These are phyloP conservation scores for Epizoanthus ramosus DNA, from an alignment of 92 coral and sea anemone species.

Conservation along the genomic window DNA sequence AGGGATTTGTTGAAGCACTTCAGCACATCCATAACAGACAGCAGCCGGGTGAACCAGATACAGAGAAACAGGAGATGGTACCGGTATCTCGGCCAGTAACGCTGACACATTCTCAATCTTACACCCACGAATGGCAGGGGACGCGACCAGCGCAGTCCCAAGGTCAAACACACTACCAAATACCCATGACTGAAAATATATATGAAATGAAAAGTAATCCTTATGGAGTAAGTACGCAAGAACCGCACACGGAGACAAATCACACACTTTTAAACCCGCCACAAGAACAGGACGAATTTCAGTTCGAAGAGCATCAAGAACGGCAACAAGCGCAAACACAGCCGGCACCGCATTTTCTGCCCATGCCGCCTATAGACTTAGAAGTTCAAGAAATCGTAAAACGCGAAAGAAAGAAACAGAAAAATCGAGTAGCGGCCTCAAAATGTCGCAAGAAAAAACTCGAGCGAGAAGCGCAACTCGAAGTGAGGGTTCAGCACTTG, in stretches of 20 bases:
- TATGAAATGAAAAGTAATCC: slow-evolving; percentile 40
- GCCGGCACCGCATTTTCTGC: slow-evolving; percentile 54
- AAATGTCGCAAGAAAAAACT: slow-evolving; percentile 97
- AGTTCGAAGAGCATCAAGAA: slow-evolving; percentile 52
- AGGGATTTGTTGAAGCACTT: slow-evolving; percentile 94
- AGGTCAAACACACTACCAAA: slow-evolving; percentile 33
- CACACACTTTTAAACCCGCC: slow-evolving; percentile 27
- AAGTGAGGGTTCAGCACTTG: slow-evolving; percentile 90
- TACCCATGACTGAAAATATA: slow-evolving; percentile 37
- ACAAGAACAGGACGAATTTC: slow-evolving; percentile 54
- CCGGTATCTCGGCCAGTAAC: neutral
- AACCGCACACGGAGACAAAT: slow-evolving; percentile 23
- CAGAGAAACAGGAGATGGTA: slow-evolving; percentile 39
- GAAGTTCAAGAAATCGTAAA: slow-evolving; percentile 96
- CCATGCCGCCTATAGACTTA: slow-evolving; percentile 91
- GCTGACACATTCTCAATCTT: slow-evolving; percentile 28
- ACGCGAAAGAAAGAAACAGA: slow-evolving; percentile 95
- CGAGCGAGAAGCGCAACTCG: slow-evolving; percentile 97
- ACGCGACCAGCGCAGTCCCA: slow-evolving; percentile 7
- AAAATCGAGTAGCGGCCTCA: slow-evolving; percentile 97
- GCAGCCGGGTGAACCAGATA: slow-evolving; percentile 49
- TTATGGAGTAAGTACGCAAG: slow-evolving; percentile 16
- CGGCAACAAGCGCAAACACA: slow-evolving; percentile 36
- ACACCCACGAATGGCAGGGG: slow-evolving; percentile 28
- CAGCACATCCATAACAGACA: slow-evolving; percentile 87